phyloP scores from a whole-genome alignment of 2,797 vertebrate species.

The Enteromius treurensis region DNA sequence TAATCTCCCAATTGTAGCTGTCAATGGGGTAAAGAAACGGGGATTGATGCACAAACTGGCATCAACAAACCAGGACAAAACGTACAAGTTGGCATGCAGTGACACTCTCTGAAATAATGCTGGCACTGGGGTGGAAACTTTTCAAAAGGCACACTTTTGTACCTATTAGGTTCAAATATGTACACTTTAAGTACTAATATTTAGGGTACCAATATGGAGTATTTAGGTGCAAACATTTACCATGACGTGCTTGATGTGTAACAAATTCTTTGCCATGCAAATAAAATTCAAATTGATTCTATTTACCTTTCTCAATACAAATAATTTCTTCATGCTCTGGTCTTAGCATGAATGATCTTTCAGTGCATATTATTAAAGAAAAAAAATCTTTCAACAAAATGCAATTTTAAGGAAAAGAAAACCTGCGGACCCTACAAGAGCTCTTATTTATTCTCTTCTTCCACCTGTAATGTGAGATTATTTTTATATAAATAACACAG shows the following conservation, averaged over 20 bases:
- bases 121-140: too few species aligned
- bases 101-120: neutral
- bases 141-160: too few species aligned
- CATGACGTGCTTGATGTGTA: neutral
- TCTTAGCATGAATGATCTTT: neutral
- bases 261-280: neutral
- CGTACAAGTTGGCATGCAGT: neutral
- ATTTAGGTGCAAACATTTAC: too few species aligned
- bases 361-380: neutral
- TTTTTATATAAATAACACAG: neutral
- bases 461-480: neutral
- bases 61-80: slow-evolving; percentile 6
- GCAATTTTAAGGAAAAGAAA: neutral
- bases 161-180: too few species aligned
- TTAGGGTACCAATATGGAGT: too few species aligned
- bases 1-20: slow-evolving; percentile 20
- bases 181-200: too few species aligned
- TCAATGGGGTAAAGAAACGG: slow-evolving; percentile 26
- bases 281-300: neutral
- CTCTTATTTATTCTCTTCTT: neutral
- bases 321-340: neutral
- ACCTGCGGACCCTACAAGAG: too few species aligned
- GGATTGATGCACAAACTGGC: slow-evolving; percentile 4
- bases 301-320: neutral
- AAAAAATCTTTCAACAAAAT: neutral